A percentile compares a stretch with the other conserved stretches of the same genome.
Evolutionary conservation across 1,140 invertebrate species (phyloP).

Genomic region (Tenebrio molitor): DNA sequence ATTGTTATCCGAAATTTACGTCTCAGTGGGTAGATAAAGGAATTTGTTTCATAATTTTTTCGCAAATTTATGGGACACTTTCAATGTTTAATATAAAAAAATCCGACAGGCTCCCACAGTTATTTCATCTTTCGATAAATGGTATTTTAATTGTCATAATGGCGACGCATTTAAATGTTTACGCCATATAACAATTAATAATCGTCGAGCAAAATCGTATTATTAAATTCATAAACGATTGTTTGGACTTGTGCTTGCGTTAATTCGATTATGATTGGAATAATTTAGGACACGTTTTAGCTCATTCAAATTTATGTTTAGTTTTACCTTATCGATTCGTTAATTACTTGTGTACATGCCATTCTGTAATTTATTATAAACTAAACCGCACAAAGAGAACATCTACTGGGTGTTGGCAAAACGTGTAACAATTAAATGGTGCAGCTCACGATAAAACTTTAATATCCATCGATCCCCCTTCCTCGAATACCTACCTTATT

Average conservation of each 20-base stretch:
- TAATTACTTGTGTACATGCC: constrained; percentile 29
- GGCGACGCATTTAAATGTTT: constrained; percentile 4
- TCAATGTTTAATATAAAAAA: no score
- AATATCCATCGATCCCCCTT: constrained; percentile 22
- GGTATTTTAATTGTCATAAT: constrained; percentile 39
- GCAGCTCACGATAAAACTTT: no score
- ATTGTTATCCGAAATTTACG: constrained; percentile 27
- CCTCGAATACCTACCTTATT: constrained; percentile 19
- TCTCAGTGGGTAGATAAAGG: constrained; percentile 12
- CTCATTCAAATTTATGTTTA: constrained; percentile 12
- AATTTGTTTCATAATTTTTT: constrained; percentile 12
- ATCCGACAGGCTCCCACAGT: background rate
- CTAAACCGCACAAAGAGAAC: background rate
- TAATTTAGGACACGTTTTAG: constrained; percentile 27
- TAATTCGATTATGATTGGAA: constrained; percentile 33
- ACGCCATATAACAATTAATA: background rate
- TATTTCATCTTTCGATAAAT: constrained; percentile 26
- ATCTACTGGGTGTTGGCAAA: no score
- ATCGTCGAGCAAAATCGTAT: constrained; percentile 5
- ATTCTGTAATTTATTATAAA: constrained; percentile 26
- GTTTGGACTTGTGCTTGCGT: constrained; percentile 24
- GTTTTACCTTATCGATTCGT: constrained; percentile 26
- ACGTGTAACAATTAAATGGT: no score
- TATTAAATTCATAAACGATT: constrained; percentile 24
- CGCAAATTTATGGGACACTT: background rate